phyloP scores from a whole-genome alignment of 2,888 invertebrate genomes.

The Psylliodes chrysocephalus region DNA sequence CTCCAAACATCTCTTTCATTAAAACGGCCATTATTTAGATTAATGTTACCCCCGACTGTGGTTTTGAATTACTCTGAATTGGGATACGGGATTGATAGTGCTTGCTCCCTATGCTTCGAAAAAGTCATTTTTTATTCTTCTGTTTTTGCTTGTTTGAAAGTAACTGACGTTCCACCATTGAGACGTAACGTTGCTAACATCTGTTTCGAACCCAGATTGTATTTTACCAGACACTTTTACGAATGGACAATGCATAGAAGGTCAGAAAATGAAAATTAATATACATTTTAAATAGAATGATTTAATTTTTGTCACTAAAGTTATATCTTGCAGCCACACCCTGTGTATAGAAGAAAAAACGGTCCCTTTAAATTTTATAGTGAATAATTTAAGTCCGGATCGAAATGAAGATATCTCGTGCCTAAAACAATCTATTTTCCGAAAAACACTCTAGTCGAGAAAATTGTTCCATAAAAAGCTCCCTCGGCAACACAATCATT shows the following conservation, averaged over 20 bases:
- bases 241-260: too few species aligned
- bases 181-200: conserved; percentile 7
- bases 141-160: conserved; percentile 26
- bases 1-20: conserved; percentile 66
- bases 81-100: not conserved
- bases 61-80: conserved; percentile 61
- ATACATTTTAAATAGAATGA: too few species aligned
- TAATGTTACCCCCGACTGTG: conserved; percentile 65
- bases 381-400: not conserved
- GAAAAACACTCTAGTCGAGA: conserved; percentile 2
- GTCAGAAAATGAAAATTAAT: too few species aligned
- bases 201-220: not conserved
- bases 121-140: conserved; percentile 32
- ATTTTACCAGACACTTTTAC: too few species aligned
- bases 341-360: too few species aligned
- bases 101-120: not conserved
- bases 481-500: conserved; percentile 24
- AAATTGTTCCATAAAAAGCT: conserved; percentile 8
- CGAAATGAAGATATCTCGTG: not conserved
- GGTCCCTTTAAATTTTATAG: not conserved
- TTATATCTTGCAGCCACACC: too few species aligned
- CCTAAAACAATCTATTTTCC: conserved; percentile 10
- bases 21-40: conserved; percentile 65
- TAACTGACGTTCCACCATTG: conserved; percentile 13
- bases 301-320: too few species aligned